These are phyloP conservation scores for Tetraneura akinire DNA, from an alignment of 1,140 invertebrate genomes.

Conservation along the genomic window DNA sequence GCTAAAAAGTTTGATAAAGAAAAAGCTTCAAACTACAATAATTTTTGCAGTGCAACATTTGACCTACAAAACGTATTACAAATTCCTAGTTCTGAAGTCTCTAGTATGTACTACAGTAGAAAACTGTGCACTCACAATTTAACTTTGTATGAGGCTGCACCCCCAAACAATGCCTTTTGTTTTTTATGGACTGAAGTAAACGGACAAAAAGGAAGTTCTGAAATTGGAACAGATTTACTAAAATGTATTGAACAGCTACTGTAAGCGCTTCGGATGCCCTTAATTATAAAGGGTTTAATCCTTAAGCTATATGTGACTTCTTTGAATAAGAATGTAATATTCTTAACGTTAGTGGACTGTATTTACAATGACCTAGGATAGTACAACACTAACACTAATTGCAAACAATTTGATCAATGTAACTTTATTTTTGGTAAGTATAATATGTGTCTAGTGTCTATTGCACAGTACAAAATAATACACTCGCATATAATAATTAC, in stretches of 20 bases:
- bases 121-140: constrained; percentile 56
- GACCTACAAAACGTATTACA: constrained; percentile 56
- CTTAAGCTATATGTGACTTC: too few species aligned
- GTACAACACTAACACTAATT: too few species aligned
- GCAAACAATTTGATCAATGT: too few species aligned
- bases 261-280: too few species aligned
- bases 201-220: constrained; percentile 53
- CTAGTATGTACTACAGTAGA: constrained; percentile 55
- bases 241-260: constrained; percentile 52
- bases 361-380: too few species aligned
- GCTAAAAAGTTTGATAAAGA: constrained; percentile 51
- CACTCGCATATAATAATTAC: too few species aligned
- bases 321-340: too few species aligned
- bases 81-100: constrained; percentile 54
- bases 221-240: constrained; percentile 53
- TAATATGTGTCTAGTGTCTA: too few species aligned
- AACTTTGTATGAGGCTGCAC: constrained; percentile 52
- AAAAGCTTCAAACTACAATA: constrained; percentile 51
- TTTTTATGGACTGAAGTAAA: constrained; percentile 55
- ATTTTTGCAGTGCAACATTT: constrained; percentile 54
- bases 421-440: too few species aligned
- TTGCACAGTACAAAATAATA: too few species aligned
- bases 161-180: constrained; percentile 52
- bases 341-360: too few species aligned
- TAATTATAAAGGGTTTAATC: too few species aligned